Evolutionary conservation across 2,113 vertebrate species (phyloP).

Genomic region (Phocoena sinus): DNA sequence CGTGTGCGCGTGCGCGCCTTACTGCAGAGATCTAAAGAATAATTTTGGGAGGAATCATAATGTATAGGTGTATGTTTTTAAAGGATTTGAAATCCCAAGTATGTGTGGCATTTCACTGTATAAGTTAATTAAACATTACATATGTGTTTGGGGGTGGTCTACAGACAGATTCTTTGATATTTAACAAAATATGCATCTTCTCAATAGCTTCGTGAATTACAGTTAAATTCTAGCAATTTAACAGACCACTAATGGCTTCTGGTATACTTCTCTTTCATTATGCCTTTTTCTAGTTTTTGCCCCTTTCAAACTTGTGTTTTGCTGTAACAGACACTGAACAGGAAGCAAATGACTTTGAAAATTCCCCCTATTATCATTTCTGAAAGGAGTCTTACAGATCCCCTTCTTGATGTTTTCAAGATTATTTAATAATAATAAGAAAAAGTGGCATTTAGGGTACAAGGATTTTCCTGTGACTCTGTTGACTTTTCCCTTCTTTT

Average conservation of each 20-base stretch:
- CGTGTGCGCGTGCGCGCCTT: neutral
- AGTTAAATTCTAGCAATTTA: neutral
- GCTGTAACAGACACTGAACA: neutral
- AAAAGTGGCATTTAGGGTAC: neutral
- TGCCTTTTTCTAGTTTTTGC: neutral
- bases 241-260: neutral
- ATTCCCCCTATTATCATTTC: neutral
- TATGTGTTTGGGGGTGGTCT: conserved; percentile 37
- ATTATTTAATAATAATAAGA: neutral
- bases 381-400: neutral
- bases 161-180: neutral
- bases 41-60: conserved; percentile 18
- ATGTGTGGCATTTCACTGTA: neutral
- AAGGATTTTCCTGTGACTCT: conserved; percentile 22
- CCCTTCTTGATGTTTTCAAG: neutral
- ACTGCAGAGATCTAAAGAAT: conserved; percentile 7
- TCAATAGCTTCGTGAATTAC: neutral
- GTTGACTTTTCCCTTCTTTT: neutral
- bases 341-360: conserved; percentile 18
- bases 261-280: neutral
- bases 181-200: neutral
- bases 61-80: neutral
- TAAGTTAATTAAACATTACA: neutral
- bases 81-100: conserved; percentile 28
- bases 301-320: conserved; percentile 32